A percentile compares a stretch with the other conserved stretches of the same genome.
Conservation (phyloP, 2,888 invertebrate genomes). For the Hirtodrosophila duncani region DNA sequence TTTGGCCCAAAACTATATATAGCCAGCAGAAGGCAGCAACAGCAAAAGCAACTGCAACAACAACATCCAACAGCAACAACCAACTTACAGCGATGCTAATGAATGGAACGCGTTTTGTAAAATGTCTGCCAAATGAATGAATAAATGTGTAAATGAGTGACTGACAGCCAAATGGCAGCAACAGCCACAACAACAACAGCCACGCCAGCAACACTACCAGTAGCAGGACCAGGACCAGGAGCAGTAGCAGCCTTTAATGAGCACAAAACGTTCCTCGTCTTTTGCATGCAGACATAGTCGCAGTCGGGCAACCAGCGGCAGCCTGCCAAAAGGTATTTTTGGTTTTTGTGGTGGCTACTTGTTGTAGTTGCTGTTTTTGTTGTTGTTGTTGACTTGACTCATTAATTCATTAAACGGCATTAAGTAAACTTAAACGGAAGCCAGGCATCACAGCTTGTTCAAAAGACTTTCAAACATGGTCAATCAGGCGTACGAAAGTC, state of each 20-base stretch:
- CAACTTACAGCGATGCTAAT: conserved; percentile 45
- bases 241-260: conserved; percentile 47
- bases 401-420: conserved; percentile 44
- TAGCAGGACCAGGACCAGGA: conserved; percentile 15
- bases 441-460: conserved; percentile 22
- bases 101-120: conserved; percentile 63
- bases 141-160: conserved; percentile 55
- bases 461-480: conserved; percentile 26
- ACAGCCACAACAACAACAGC: conserved; percentile 4
- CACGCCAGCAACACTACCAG: not conserved
- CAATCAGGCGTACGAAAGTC: conserved; percentile 16
- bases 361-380: too few relatives aligned
- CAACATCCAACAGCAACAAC: conserved; percentile 19
- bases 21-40: conserved; percentile 15
- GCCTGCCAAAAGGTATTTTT: conserved; percentile 10
- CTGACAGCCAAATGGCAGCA: conserved; percentile 66
- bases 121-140: conserved; percentile 52
- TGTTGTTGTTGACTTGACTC: conserved; percentile 30
- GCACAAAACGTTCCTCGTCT: conserved; percentile 21
- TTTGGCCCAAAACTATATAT: conserved; percentile 34
- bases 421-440: conserved; percentile 50
- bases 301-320: conserved; percentile 1
- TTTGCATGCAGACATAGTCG: not conserved
- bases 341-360: not conserved
- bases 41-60: conserved; percentile 28